Conservation (phyloP, 2,888 invertebrate genomes). For the Netelia fuscicornis region DNA sequence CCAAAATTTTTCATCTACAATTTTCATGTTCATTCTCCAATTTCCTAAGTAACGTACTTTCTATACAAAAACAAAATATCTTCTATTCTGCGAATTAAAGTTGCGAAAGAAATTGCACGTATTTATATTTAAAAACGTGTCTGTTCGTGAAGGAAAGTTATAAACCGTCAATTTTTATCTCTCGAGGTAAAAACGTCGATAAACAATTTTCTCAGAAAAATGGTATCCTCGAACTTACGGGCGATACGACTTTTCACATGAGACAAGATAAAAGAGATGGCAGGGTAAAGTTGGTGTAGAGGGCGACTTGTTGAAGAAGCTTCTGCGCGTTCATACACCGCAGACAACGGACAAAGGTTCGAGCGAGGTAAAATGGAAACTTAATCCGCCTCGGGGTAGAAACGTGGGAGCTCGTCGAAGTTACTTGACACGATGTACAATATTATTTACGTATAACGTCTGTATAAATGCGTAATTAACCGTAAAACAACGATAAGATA, state of each 20-base stretch:
- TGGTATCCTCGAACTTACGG: neutral
- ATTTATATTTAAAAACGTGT: no score
- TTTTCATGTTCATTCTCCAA: no score
- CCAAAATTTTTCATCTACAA: no score
- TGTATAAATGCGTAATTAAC: neutral
- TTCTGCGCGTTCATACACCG: neutral
- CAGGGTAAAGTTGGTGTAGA: slow-evolving; percentile 1
- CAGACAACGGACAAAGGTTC: slow-evolving; percentile 15
- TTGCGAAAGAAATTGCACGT: no score
- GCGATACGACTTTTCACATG: neutral
- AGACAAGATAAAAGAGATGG: slow-evolving; percentile 5
- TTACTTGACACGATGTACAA: neutral
- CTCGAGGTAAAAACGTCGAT: neutral
- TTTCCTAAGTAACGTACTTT: no score
- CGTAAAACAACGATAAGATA: neutral
- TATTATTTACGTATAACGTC: neutral
- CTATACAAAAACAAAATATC: no score
- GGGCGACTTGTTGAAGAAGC: neutral
- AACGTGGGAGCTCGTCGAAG: slow-evolving; percentile 9
- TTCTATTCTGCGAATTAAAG: no score
- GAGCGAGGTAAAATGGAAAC: slow-evolving; percentile 25
- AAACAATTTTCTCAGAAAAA: slow-evolving; percentile 27
- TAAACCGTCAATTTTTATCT: neutral
- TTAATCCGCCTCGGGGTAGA: slow-evolving; percentile 28
- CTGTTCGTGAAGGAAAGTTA: no score